These are phyloP conservation scores for Dicaeum eximium DNA, from an alignment of 2,113 vertebrate species.

Conservation along the genomic window DNA sequence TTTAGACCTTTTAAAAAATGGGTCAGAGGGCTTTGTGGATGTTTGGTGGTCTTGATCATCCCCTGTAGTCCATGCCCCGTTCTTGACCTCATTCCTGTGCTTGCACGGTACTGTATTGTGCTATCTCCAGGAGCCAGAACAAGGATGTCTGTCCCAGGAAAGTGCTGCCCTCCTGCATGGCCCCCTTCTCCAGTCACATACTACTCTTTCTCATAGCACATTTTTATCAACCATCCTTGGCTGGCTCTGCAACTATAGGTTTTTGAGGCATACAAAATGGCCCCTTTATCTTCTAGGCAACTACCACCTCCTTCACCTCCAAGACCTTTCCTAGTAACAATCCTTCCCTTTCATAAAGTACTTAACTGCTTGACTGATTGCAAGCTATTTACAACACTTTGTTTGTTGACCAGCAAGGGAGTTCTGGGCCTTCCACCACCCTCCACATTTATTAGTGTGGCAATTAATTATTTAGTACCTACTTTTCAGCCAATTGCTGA, in stretches of 20 bases:
- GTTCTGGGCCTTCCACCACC: background rate
- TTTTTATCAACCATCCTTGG: background rate
- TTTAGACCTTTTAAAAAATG: background rate
- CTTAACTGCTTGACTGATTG: background rate
- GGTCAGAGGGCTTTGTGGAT: background rate
- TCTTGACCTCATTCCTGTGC: background rate
- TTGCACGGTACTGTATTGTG: background rate
- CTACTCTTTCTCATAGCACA: background rate
- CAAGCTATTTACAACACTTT: background rate
- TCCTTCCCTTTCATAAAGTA: background rate
- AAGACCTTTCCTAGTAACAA: background rate
- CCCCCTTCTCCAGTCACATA: background rate
- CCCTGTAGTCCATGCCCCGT: background rate
- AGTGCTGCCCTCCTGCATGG: accelerated
- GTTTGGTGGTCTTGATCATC: background rate
- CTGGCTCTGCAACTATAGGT: background rate
- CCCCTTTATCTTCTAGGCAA: background rate
- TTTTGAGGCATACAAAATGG: background rate
- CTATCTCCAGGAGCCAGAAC: background rate
- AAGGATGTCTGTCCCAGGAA: background rate
- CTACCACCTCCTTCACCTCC: background rate
- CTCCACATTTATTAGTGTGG: background rate
- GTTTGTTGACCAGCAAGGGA: background rate
- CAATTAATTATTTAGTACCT: background rate
- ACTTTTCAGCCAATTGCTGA: background rate